A percentile compares a stretch with the other conserved stretches of the same genome.
These are phyloP conservation scores for Protonibea diacanthus DNA, from an alignment of 2,797 vertebrate species.

Conservation along the genomic window DNA sequence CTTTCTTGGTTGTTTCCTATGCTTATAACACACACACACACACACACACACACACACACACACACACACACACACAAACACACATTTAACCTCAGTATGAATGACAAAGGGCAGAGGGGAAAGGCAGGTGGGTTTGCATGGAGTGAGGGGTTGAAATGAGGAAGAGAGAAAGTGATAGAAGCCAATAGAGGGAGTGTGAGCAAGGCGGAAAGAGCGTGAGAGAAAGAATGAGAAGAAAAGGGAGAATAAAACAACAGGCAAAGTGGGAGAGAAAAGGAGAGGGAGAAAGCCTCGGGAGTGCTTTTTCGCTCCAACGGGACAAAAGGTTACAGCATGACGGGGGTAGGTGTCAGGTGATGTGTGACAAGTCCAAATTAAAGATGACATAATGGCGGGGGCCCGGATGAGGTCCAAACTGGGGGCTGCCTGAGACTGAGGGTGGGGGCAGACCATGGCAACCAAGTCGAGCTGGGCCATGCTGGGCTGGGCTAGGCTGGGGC, in stretches of 20 bases:
- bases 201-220: conserved; percentile 49
- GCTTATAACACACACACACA: conserved; percentile 29
- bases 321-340: conserved; percentile 85
- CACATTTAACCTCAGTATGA: conserved; percentile 40
- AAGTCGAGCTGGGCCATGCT: conserved; percentile 74
- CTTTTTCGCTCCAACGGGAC: conserved; percentile 78
- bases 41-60: conserved; percentile 7
- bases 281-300: conserved; percentile 71
- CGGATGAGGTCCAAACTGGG: conserved; percentile 75
- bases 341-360: conserved; percentile 87
- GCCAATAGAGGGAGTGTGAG: conserved; percentile 58
- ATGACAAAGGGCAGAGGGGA: conserved; percentile 55
- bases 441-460: conserved; percentile 77
- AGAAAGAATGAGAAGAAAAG: conserved; percentile 57
- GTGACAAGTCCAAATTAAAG: conserved; percentile 86
- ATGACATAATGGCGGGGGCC: conserved; percentile 85
- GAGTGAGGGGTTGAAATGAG: conserved; percentile 40
- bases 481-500: conserved; percentile 69
- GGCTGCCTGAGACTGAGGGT: conserved; percentile 66
- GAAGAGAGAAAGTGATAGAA: conserved; percentile 59
- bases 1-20: conserved; percentile 37
- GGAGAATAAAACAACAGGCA: conserved; percentile 76
- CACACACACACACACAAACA: conserved; percentile 1
- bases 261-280: conserved; percentile 72
- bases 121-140: conserved; percentile 70